Percentiles rank a stretch among this genome's conserved stretches.
Evolutionary conservation across 2,888 invertebrate genomes (phyloP).

Genomic region (Leptodirus hochenwartii): DNA sequence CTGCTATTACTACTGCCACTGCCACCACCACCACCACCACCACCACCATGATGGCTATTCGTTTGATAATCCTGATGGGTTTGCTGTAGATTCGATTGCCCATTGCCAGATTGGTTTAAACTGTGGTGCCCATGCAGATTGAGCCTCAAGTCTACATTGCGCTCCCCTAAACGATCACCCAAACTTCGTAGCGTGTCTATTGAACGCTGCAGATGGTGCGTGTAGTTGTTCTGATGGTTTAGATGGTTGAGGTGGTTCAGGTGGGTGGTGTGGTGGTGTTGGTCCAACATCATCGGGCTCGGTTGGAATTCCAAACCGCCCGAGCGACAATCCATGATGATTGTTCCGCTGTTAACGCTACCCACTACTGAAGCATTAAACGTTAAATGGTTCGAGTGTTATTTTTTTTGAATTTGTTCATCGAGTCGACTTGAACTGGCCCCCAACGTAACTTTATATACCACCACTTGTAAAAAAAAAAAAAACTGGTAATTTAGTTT

Average conservation of each 20-base stretch:
- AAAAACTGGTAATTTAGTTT: no score
- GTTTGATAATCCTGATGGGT: background rate
- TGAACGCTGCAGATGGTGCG: conserved; percentile 24
- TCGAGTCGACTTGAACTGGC: no score
- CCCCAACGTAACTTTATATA: no score
- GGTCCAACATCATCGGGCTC: conserved; percentile 21
- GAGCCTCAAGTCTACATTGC: conserved; percentile 25
- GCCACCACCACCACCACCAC: conserved; percentile 8
- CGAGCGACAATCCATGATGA: conserved; percentile 25
- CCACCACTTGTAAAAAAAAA: no score
- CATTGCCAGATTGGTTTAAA: conserved; percentile 16
- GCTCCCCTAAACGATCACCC: conserved; percentile 26
- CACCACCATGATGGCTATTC: background rate
- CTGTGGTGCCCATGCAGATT: conserved; percentile 22
- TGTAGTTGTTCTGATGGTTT: conserved; percentile 19
- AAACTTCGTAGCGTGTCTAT: conserved; percentile 26
- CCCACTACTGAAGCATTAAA: conserved; percentile 1
- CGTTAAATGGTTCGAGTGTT: no score
- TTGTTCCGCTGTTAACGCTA: conserved; percentile 22
- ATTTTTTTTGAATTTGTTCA: no score
- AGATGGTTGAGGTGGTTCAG: conserved; percentile 25
- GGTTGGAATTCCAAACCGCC: conserved; percentile 28
- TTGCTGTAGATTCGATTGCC: conserved; percentile 11
- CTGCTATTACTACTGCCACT: conserved; percentile 8
- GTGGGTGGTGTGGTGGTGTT: no score